These are phyloP conservation scores for Solenopsis invicta DNA, from an alignment of 1,140 invertebrate species.

Conservation along the genomic window DNA sequence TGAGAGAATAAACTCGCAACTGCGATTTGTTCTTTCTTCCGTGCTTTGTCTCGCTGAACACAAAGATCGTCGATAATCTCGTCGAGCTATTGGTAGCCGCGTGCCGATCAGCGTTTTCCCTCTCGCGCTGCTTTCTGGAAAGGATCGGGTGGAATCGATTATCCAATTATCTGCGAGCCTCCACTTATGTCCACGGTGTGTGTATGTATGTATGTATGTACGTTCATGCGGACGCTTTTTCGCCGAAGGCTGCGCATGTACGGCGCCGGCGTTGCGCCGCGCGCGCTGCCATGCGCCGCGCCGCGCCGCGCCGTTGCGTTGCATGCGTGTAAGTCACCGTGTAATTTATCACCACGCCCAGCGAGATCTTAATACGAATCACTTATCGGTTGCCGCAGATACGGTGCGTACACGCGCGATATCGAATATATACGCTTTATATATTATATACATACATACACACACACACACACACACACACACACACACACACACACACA, in stretches of 20 bases:
- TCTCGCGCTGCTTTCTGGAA: slow-evolving; percentile 49
- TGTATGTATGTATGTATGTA: too few relatives aligned
- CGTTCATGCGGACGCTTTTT: slow-evolving; percentile 55
- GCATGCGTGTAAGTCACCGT: slow-evolving; percentile 70
- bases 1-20: neutral
- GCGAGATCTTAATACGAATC: slow-evolving; percentile 81
- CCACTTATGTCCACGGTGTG: slow-evolving; percentile 4
- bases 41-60: neutral
- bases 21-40: slow-evolving; percentile 5
- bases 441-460: too few relatives aligned
- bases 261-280: slow-evolving; percentile 11
- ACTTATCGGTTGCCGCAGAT: slow-evolving; percentile 74
- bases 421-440: slow-evolving; percentile 13
- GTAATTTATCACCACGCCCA: slow-evolving; percentile 80
- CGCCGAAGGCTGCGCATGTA: slow-evolving; percentile 60
- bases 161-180: slow-evolving; percentile 70
- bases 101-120: slow-evolving; percentile 37
- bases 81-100: slow-evolving; percentile 29
- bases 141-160: slow-evolving; percentile 69
- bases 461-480: too few relatives aligned
- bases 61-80: slow-evolving; percentile 5
- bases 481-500: too few relatives aligned
- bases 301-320: slow-evolving; percentile 72
- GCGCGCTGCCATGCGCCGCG: slow-evolving; percentile 73
- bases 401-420: slow-evolving; percentile 29